Base-by-base conservation (phyloP, 1,140 invertebrate genomes). In the Eubasilissa regina region DNA sequence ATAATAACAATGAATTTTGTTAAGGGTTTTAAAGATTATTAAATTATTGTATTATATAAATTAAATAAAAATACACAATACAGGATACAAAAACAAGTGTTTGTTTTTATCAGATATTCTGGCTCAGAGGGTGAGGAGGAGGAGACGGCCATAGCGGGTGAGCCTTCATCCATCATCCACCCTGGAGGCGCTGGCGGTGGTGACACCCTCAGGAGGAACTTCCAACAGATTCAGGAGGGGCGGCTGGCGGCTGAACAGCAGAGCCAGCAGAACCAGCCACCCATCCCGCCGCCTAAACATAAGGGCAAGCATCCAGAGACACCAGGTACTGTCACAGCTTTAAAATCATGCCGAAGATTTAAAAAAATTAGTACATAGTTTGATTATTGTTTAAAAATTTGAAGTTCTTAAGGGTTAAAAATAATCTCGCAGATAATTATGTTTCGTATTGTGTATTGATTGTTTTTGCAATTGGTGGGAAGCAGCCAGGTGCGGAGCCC, bases 171-270 rank as follows among this genome's bases (percentile, higher is more conserved):
- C 15, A 97, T 97, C 83, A 93, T 97, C 80, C 89, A 89, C 83
- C 96, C 97, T 86, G 95, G 94, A 55, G 94, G 95, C 7, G 86
- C 87, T 10, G 94, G 95, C 78, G 94, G 95, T 75, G 96, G 97
- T 58, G 96, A 98, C 87, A 97, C 97, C 9, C 89, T 98, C 64
- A 91, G 96, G n/a, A 92, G 97, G 75, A 98, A 98, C 89, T 99
- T 99, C 92, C 97, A 98, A 86, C 96, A 98, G 87, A 98, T 99
- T 80, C 97, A 99, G 87, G 96, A 97, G 88, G 94, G 95, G 48
- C 89, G 95, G 84, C 93, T 91, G 73, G 92, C 87, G 13, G 86
- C 84, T 62, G 86, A 87, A 81, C 85, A 86, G 77, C 82, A 66
- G 78, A 58, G 11, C 60, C 83, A 58, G 45, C 79, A 82, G 83